Conservation (phyloP, 1,140 invertebrate genomes). For the Aethina tumida region DNA sequence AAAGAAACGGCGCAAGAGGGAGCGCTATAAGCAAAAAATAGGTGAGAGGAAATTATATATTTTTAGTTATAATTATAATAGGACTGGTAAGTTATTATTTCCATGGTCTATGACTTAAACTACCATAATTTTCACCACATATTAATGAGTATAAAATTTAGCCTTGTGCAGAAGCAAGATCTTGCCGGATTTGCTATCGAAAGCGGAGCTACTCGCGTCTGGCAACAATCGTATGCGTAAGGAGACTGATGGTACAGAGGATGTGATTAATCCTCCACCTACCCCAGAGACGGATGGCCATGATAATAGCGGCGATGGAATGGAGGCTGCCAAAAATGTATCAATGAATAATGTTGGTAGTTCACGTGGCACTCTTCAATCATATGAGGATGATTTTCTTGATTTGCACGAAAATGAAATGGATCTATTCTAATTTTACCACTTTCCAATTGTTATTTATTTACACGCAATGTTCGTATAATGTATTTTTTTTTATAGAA, state of each 20-base stretch:
- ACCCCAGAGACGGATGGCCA: slow-evolving; percentile 64
- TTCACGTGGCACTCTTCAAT: slow-evolving; percentile 22
- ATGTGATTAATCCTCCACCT: slow-evolving; percentile 63
- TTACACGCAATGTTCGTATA: too few species aligned
- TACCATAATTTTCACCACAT: too few species aligned
- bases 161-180: slow-evolving; percentile 38
- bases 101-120: slow-evolving; percentile 3
- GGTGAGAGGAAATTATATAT: slow-evolving; percentile 20
- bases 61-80: slow-evolving; percentile 2
- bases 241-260: slow-evolving; percentile 38
- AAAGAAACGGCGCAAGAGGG: slow-evolving; percentile 52
- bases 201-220: slow-evolving; percentile 45
- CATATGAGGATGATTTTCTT: slow-evolving; percentile 58
- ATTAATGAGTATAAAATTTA: too few species aligned
- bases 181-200: slow-evolving; percentile 46
- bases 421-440: slow-evolving; percentile 51
- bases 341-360: slow-evolving; percentile 7
- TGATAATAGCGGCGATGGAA: slow-evolving; percentile 56
- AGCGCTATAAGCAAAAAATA: slow-evolving; percentile 39
- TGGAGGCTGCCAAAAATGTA: slow-evolving; percentile 25
- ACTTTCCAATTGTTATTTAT: slow-evolving; percentile 26
- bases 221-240: slow-evolving; percentile 32
- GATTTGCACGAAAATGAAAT: slow-evolving; percentile 61
- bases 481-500: too few species aligned
- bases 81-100: not conserved